These are phyloP conservation scores for Theretra japonica DNA, from an alignment of 2,888 invertebrate genomes.

Conservation along the genomic window DNA sequence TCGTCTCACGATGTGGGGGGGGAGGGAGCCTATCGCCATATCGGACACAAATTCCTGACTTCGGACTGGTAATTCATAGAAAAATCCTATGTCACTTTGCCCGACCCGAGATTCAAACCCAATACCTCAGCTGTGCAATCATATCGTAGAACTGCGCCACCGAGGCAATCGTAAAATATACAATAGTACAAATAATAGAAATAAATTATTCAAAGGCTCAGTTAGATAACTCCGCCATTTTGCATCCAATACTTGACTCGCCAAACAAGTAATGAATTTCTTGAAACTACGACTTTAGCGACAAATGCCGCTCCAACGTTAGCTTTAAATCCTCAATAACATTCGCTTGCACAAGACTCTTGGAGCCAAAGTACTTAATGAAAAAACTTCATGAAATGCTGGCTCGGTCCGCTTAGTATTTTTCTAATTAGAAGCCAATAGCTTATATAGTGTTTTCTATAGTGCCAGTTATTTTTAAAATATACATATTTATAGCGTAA, in stretches of 20 bases:
- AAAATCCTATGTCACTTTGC: too few species aligned
- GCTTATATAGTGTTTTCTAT: neutral
- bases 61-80: too few species aligned
- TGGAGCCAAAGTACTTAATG: conserved; percentile 18
- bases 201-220: neutral
- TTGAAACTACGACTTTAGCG: conserved; percentile 5
- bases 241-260: neutral
- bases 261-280: conserved; percentile 17
- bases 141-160: too few species aligned
- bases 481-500: neutral
- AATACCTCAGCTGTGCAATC: too few species aligned
- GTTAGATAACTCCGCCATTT: neutral
- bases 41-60: too few species aligned
- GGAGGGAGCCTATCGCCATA: too few species aligned
- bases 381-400: conserved; percentile 16
- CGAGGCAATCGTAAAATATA: too few species aligned
- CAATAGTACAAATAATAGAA: neutral
- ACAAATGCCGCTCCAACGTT: conserved; percentile 12
- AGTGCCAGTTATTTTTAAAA: neutral
- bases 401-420: neutral
- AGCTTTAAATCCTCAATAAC: conserved; percentile 22
- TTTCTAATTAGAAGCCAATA: neutral
- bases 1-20: too few species aligned
- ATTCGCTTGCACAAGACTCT: conserved; percentile 14
- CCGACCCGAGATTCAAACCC: too few species aligned